Evolutionary conservation across 2,797 vertebrate species (phyloP).

Genomic region (Cyclura pinguis): DNA sequence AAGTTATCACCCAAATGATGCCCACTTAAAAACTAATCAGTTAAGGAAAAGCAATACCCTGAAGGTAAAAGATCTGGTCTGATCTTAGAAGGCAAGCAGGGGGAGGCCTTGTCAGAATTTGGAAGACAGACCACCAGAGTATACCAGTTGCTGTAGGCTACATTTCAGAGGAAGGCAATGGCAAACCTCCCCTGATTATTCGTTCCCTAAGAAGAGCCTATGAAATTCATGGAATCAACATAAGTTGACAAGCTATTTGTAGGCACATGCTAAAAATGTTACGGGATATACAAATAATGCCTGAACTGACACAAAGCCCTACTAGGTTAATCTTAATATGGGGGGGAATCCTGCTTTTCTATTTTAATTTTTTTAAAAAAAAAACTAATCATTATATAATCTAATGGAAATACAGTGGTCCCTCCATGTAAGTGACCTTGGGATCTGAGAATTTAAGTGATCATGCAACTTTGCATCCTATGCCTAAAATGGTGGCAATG

Average conservation of each 20-base stretch:
- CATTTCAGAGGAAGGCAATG: too few species aligned
- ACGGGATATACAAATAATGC: background rate
- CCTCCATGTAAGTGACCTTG: too few species aligned
- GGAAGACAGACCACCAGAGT: too few species aligned
- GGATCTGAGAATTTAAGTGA: too few species aligned
- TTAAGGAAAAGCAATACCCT: conserved; percentile 11
- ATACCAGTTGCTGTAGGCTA: too few species aligned
- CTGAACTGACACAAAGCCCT: conserved; percentile 18
- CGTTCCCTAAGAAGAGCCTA: background rate
- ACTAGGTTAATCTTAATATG: background rate
- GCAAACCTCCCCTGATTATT: too few species aligned
- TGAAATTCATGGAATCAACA: background rate
- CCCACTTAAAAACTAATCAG: conserved; percentile 33
- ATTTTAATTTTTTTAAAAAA: background rate
- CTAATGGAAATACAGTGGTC: background rate
- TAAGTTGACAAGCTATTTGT: too few species aligned
- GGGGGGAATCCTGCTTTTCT: background rate
- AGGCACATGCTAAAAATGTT: background rate
- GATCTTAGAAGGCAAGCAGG: too few species aligned
- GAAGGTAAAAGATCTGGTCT: background rate
- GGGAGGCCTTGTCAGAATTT: too few species aligned
- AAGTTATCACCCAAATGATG: conserved; percentile 19
- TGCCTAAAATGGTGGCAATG: too few species aligned
- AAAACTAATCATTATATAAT: background rate
- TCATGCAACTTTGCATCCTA: too few species aligned